Evolutionary conservation across 2,797 vertebrate species (phyloP).

Genomic region (Etheostoma nigrum): DNA sequence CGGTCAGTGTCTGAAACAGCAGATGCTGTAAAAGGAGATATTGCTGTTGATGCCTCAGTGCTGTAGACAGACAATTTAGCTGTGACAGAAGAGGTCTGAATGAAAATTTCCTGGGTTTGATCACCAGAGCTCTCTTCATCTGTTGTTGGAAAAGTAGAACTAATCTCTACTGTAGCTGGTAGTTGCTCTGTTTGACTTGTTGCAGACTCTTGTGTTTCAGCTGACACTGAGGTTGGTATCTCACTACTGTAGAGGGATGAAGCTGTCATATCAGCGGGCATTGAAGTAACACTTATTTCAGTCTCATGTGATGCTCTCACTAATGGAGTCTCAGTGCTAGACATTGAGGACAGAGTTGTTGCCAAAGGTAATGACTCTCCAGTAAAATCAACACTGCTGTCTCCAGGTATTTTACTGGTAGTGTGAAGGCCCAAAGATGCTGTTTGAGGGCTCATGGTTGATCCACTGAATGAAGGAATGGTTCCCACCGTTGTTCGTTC

Average conservation of each 20-base stretch:
- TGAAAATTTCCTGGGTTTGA: neutral
- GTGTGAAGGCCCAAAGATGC: neutral
- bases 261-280: neutral
- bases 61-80: neutral
- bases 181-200: neutral
- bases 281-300: neutral
- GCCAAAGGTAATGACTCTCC: neutral
- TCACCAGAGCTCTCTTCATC: neutral
- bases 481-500: neutral
- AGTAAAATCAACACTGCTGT: neutral
- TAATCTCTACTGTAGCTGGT: neutral
- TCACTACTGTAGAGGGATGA: constrained; percentile 22
- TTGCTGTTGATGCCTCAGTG: neutral
- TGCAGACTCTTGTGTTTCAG: neutral
- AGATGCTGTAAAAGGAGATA: neutral
- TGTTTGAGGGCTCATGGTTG: neutral
- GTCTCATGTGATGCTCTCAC: neutral
- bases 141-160: neutral
- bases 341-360: neutral
- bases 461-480: neutral
- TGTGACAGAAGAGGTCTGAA: neutral
- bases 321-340: neutral
- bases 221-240: neutral
- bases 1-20: neutral
- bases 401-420: constrained; percentile 23